phyloP scores from a whole-genome alignment of 2,113 vertebrate genomes.

The Aegotheles bennettii region DNA sequence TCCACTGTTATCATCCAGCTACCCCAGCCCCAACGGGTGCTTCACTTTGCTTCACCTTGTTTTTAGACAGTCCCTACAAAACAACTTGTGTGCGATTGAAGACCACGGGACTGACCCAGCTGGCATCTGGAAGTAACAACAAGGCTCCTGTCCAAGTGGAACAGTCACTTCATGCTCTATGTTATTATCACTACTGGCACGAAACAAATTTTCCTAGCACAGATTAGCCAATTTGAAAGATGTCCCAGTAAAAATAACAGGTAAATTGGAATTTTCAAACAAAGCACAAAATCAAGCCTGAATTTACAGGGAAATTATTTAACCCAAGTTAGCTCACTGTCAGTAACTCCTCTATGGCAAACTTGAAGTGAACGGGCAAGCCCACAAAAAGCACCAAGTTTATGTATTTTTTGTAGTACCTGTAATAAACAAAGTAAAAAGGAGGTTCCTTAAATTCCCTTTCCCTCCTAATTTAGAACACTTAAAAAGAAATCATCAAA shows the following conservation, averaged over 20 bases:
- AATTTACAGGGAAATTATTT: neutral
- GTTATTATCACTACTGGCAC: neutral
- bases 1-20: neutral
- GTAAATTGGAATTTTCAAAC: neutral
- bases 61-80: neutral
- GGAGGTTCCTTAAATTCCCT: neutral
- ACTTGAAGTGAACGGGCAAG: neutral
- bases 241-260: neutral
- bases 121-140: neutral
- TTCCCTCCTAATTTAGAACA: neutral
- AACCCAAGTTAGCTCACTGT: neutral
- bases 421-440: neutral
- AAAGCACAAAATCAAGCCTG: neutral
- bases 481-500: conserved; percentile 15
- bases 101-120: neutral
- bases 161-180: neutral
- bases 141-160: neutral
- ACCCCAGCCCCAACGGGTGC: neutral
- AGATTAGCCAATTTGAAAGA: neutral
- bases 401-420: neutral
- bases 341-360: neutral
- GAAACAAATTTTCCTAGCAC: neutral
- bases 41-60: neutral
- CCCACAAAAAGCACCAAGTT: neutral
- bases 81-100: neutral